phyloP scores from a whole-genome alignment of 2,888 invertebrate species.

The Apodemia mormo region DNA sequence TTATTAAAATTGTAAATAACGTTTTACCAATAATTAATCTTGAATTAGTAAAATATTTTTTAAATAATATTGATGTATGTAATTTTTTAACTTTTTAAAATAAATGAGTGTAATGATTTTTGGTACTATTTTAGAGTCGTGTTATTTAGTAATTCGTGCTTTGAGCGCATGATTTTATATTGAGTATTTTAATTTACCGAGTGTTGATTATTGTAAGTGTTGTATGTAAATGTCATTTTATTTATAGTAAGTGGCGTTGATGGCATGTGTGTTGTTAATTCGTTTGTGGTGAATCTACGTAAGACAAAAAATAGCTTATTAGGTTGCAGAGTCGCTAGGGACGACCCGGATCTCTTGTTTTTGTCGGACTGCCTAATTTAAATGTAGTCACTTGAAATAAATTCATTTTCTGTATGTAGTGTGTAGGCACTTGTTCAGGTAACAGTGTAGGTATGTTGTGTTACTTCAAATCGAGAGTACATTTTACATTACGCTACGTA shows the following conservation, averaged over 20 bases:
- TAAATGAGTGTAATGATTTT: constrained; percentile 28
- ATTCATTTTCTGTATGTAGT: constrained; percentile 27
- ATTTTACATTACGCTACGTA: constrained; percentile 31
- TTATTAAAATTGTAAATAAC: constrained; percentile 43
- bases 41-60: constrained; percentile 31
- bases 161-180: constrained; percentile 73
- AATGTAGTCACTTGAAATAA: constrained; percentile 33
- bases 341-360: constrained; percentile 41
- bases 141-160: constrained; percentile 69
- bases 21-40: constrained; percentile 17
- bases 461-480: constrained; percentile 32
- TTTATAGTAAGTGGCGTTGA: constrained; percentile 46
- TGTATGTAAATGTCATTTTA: constrained; percentile 66
- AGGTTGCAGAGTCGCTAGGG: constrained; percentile 38
- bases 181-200: constrained; percentile 62
- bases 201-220: constrained; percentile 62
- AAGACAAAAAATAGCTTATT: constrained; percentile 33
- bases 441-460: constrained; percentile 36
- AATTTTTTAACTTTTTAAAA: constrained; percentile 37
- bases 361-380: constrained; percentile 35
- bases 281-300: constrained; percentile 46
- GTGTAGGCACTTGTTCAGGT: constrained; percentile 35
- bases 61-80: constrained; percentile 47
- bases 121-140: constrained; percentile 33
- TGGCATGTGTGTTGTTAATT: constrained; percentile 47